Conservation (phyloP, 2,888 invertebrate species). For the Xylocampa areola region DNA sequence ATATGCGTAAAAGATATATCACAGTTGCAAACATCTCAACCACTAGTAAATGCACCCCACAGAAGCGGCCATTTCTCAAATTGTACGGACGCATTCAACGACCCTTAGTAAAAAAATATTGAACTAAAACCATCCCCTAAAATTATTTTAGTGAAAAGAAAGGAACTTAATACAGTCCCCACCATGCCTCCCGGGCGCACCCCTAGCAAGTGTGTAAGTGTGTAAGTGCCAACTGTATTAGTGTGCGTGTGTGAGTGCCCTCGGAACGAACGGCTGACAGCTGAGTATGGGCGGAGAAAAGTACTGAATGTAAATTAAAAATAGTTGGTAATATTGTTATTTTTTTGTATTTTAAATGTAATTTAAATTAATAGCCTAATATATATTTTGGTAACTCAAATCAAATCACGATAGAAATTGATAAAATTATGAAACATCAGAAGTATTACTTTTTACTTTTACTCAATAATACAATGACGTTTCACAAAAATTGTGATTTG, state of each 20-base stretch:
- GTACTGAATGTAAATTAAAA: constrained; percentile 37
- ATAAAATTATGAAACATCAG: no score
- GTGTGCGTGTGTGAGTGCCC: constrained; percentile 78
- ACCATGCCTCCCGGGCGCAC: constrained; percentile 84
- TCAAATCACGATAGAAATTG: no score
- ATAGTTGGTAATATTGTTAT: background rate
- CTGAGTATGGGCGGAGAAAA: constrained; percentile 70
- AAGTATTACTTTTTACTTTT: no score
- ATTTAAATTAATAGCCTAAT: no score
- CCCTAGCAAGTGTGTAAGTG: constrained; percentile 71
- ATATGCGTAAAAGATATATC: constrained; percentile 59
- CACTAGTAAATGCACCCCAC: constrained; percentile 68
- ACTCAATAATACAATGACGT: no score
- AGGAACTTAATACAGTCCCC: constrained; percentile 90
- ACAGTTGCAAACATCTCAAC: constrained; percentile 75
- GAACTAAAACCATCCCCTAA: constrained; percentile 89
- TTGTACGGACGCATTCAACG: constrained; percentile 82
- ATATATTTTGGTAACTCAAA: no score
- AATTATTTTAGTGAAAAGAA: constrained; percentile 90
- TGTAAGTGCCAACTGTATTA: constrained; percentile 61
- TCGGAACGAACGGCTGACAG: constrained; percentile 82
- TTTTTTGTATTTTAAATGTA: no score
- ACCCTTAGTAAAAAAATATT: constrained; percentile 86
- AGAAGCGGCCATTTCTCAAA: constrained; percentile 84
- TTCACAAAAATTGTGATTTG: no score